Evolutionary conservation across 1,140 invertebrate species (phyloP).

Genomic region (Atta cephalotes): DNA sequence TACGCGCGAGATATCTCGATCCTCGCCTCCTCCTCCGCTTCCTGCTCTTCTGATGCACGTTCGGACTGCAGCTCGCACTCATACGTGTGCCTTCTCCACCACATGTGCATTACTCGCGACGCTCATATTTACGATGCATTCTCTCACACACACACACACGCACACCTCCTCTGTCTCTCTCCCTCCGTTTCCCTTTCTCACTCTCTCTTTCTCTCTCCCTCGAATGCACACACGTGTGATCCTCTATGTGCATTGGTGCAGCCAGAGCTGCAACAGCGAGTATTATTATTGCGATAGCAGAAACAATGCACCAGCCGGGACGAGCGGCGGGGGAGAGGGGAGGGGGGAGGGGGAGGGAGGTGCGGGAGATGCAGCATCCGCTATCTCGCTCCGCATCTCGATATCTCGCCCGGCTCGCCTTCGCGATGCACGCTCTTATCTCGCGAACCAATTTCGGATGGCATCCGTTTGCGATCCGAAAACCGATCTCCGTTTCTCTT

Average conservation of each 20-base stretch:
- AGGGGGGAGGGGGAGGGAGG: not conserved
- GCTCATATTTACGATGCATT: slow-evolving; percentile 26
- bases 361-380: slow-evolving; percentile 31
- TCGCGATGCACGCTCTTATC: slow-evolving; percentile 71
- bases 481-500: slow-evolving; percentile 58
- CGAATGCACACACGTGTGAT: slow-evolving; percentile 45
- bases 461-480: slow-evolving; percentile 54
- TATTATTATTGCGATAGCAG: slow-evolving; percentile 67
- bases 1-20: slow-evolving; percentile 64
- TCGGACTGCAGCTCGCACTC: slow-evolving; percentile 6
- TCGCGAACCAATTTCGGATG: slow-evolving; percentile 60
- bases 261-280: slow-evolving; percentile 53
- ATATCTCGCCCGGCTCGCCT: slow-evolving; percentile 76
- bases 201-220: not conserved
- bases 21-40: slow-evolving; percentile 12
- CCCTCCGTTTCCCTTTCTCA: not conserved
- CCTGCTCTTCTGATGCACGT: not conserved
- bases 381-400: slow-evolving; percentile 74
- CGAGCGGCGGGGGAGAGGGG: not conserved
- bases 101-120: slow-evolving; percentile 39
- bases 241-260: slow-evolving; percentile 35
- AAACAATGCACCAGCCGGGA: slow-evolving; percentile 43
- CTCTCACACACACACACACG: not conserved
- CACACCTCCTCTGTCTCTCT: not conserved
- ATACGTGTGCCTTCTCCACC: not conserved